Evolutionary conservation across 1,140 invertebrate species (phyloP), one percentile per base, ranked within the genome.

Genomic region (Saxidomus purpurata): DNA sequence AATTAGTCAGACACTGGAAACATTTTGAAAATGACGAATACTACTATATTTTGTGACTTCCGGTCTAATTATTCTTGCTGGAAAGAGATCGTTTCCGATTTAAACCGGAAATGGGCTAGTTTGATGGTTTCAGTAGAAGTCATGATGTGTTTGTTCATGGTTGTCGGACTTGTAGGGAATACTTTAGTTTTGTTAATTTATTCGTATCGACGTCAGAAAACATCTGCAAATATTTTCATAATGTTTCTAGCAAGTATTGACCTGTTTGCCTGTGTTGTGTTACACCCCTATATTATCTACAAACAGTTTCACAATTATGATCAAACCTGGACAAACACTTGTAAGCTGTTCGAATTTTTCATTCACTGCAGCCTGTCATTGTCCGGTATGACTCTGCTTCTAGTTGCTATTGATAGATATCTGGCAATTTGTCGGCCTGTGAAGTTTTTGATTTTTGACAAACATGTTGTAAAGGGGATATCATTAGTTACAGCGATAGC

Each of bases 281-380:
- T 91, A 28, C 90, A 91, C n/a, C 90, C 90, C 0, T 91, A 91
- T 55, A 59, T 89, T 1, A 88, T 91, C 22, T 89, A 63, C 28
- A 91, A 91, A 55, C 49, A 85, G 22, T 89, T 88, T 49, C 74
- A 91, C 67, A 63, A 17, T 11, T 69, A 81, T n/a, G 77, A 91
- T 25, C 90, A 91, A 77, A 83, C 74, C 0, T 85, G 83, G 81
- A 49, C 47, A 22, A 28, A 69, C 19, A n/a, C 71, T 22, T 91
- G 90, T 36, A 91, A 91, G 59, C 19, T 91, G 4, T 89, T 91
- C 43, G 90, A 91, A 49, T 91, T 79, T 38, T 19, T 89, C 15
- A 69, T 79, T 43, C 90, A 91, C 63, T 49, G 28, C 0, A 89
- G n/a, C 4, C 43, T 91, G 47, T 34, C 55, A 0, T n/a, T 87